Base-by-base conservation (phyloP, 1,140 invertebrate genomes). In the Drosophila ercepeae region DNA sequence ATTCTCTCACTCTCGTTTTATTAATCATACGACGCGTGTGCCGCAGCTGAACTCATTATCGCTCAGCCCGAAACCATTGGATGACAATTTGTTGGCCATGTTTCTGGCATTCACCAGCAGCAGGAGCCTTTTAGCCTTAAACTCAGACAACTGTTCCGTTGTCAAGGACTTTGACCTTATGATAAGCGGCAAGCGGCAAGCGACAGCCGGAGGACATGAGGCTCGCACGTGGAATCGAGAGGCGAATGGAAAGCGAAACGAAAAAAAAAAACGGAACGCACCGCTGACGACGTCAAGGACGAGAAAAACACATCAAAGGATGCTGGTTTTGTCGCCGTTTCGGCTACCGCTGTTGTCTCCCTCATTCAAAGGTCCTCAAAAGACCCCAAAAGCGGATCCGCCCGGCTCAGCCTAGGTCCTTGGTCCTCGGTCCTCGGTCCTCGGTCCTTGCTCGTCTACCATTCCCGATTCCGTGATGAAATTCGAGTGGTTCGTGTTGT, bases 11-110 rank as follows among this genome's bases (percentile, higher is more conserved):
- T 36, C 45, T 18, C 54, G 25, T 75, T 78, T 71, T 39, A 75
- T 83, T 78, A 84, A 84, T 83, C 78, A 78, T 71, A 63, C 48
- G 52, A 44, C 73, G 59, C 63, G 61, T 73, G 73, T 74, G 61
- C 41, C 54, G 25, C 21, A 23, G 39, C 19, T 39, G 36, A 53
- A 41, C 50, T 34, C 45, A 81, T 69, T 69, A 69, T 27, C 44
- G 53, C 25, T 41, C 25, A 39, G 16, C 11, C 4, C 14, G 29
- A 7, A 14, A 14, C 29, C 46, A 19, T 14, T 32, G 23, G 25
- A 32, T 48, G 55, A 73, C 57, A 36, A 63, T 63, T 44, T 13
- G 42, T 67, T 14, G 13, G 27, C 21, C 18, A 32, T 39, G 36
- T 29, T 67, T 44, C 23, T 49, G 21, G 27, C 19, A 70, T 58